Evolutionary conservation across 2,797 vertebrate genomes (phyloP), one percentile per base, ranked within the genome.

Genomic region (Nyctalus aviator): DNA sequence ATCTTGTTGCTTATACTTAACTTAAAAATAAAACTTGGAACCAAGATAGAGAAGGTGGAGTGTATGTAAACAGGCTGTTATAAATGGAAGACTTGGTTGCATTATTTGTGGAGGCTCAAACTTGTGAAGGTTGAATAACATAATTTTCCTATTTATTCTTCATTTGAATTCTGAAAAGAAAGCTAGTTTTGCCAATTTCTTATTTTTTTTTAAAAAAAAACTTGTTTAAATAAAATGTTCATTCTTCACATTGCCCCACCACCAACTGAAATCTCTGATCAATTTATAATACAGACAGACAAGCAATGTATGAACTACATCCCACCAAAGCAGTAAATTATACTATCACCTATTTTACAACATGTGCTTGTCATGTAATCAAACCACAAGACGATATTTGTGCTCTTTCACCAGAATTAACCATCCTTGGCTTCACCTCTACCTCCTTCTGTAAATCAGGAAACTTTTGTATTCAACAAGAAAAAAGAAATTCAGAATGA

Each of bases 401-500:
- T 2, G 97, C 98, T 0, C 98, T 98, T 57, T 98, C 99, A 0
- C 98, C 99, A 0, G 99, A 99, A 1, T 95, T 66, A 41, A 44
- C 20, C 98, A 72, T 55, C 98, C 3, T 98, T 99, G 57, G 97
- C 98, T 44, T 98, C 98, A 11, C 98, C 98, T 0, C 98, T 98
- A 0, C 98, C 98, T 59, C 98, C 98, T 78, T 98, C 98, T 69
- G 13, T 30, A 37, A 83, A 12, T 76, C 69, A 82, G 77, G 25
- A 88, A 82, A 82, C 37, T 99, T 99, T 98, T 99, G 99, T 92
- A 99, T 99, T 98, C 99, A 13, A 99, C 99, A 0, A 98, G 99
- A 46, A 99, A 99, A 95, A 99, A 99, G 99, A 97, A 99, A 99
- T 95, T 99, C 99, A 99, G 97, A 99, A 99, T 68, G 99, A 99